Percentiles rank a stretch among this genome's conserved stretches.
These are phyloP conservation scores for Nomada goodeniana DNA, from an alignment of 2,888 invertebrate genomes.

Conservation along the genomic window DNA sequence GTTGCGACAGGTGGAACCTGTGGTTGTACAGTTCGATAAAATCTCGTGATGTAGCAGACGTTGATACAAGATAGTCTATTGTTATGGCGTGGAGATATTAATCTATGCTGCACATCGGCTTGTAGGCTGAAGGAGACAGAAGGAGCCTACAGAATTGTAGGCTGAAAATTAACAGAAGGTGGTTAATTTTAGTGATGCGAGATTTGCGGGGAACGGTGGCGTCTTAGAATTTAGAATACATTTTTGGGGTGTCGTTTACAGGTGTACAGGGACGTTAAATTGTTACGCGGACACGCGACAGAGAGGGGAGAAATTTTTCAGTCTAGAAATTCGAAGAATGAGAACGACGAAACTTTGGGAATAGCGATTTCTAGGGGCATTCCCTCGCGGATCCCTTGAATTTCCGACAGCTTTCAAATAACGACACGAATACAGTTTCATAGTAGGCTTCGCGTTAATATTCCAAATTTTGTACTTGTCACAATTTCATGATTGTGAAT, in stretches of 20 bases:
- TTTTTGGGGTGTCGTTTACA: slow-evolving; percentile 21
- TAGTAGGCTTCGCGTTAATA: slow-evolving; percentile 9
- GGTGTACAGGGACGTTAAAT: slow-evolving; percentile 15
- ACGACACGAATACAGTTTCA: slow-evolving; percentile 15
- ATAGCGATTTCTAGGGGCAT: slow-evolving; percentile 24
- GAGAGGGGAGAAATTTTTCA: neutral
- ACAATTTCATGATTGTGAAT: neutral
- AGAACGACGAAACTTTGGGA: slow-evolving; percentile 26
- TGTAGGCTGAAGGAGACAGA: slow-evolving; percentile 2
- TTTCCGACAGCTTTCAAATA: slow-evolving; percentile 44
- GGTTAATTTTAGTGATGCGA: slow-evolving; percentile 10
- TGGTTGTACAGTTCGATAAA: slow-evolving; percentile 11
- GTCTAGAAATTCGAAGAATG: slow-evolving; percentile 34
- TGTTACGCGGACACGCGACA: slow-evolving; percentile 15
- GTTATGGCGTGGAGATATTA: slow-evolving; percentile 18
- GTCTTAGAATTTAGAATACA: neutral
- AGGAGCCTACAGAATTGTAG: no score
- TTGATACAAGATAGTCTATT: slow-evolving; percentile 32
- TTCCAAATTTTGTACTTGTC: neutral
- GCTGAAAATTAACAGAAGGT: no score
- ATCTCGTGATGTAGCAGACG: slow-evolving; percentile 7
- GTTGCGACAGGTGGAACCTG: neutral
- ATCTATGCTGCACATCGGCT: slow-evolving; percentile 14
- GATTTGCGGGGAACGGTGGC: neutral
- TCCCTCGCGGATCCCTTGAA: slow-evolving; percentile 25